A percentile compares a stretch with the other conserved stretches of the same genome.
Conservation (phyloP, 2,797 vertebrate species). For the Smutsia temminckii region DNA sequence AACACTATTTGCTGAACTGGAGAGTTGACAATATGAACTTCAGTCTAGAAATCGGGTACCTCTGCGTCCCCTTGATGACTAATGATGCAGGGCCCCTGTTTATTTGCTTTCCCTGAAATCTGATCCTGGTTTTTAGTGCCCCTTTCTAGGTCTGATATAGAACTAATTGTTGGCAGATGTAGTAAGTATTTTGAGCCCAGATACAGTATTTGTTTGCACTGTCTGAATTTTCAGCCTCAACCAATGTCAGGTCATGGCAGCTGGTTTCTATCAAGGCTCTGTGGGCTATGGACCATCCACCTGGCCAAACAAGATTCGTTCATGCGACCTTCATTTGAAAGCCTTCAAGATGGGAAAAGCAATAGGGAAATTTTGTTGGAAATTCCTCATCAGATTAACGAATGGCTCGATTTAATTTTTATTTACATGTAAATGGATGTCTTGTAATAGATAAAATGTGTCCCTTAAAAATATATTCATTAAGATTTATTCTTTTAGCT, state of each 20-base stretch:
- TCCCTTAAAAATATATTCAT: constrained; percentile 65
- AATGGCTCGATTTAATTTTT: constrained; percentile 80
- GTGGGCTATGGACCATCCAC: constrained; percentile 87
- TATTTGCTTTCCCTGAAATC: constrained; percentile 92
- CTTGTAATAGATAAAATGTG: constrained; percentile 62
- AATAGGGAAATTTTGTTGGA: constrained; percentile 76
- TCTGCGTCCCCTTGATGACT: constrained; percentile 84
- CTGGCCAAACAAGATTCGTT: constrained; percentile 95
- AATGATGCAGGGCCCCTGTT: constrained; percentile 88
- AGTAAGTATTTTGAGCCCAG: constrained; percentile 84
- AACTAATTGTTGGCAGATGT: constrained; percentile 95
- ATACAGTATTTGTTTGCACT: constrained; percentile 95
- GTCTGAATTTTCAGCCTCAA: constrained; percentile 93
- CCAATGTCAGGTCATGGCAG: constrained; percentile 90
- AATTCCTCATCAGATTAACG: constrained; percentile 82
- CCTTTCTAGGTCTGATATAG: constrained; percentile 86
- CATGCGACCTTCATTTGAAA: constrained; percentile 87
- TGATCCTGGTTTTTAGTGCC: constrained; percentile 85
- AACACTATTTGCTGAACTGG: constrained; percentile 67
- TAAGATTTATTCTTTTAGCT: constrained; percentile 73
- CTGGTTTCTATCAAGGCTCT: constrained; percentile 93
- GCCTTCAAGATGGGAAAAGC: constrained; percentile 82
- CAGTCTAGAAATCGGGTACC: constrained; percentile 61
- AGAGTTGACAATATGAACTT: constrained; percentile 69
- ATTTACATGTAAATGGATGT: constrained; percentile 67